phyloP scores from a whole-genome alignment of 2,888 invertebrate genomes.

The Pterostichus madidus region DNA sequence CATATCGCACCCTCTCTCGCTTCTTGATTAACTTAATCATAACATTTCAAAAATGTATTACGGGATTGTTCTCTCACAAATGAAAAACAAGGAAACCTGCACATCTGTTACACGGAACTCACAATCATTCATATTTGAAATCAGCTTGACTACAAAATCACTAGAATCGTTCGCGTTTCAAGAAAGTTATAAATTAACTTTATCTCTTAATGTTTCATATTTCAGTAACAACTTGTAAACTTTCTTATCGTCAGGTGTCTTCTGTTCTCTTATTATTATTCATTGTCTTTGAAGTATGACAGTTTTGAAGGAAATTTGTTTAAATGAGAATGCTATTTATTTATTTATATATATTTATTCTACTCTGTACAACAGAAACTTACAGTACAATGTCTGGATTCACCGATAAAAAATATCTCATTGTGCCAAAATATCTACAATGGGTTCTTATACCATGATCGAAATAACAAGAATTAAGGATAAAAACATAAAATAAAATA shows the following conservation, averaged over 20 bases:
- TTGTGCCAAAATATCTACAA: too few relatives aligned
- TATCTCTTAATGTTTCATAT: not conserved
- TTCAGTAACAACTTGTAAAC: not conserved
- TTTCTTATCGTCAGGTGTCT: constrained; percentile 4
- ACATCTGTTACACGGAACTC: not conserved
- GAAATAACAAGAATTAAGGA: too few relatives aligned
- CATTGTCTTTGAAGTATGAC: not conserved
- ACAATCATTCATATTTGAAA: too few relatives aligned
- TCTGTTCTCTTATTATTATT: not conserved
- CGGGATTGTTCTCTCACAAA: not conserved
- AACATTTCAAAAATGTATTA: constrained; percentile 36
- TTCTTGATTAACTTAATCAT: constrained; percentile 45
- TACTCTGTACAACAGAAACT: too few relatives aligned
- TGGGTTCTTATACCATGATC: too few relatives aligned
- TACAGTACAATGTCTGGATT: too few relatives aligned
- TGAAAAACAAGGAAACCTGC: not conserved
- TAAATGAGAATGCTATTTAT: too few relatives aligned
- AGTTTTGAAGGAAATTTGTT: not conserved
- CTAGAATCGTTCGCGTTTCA: not conserved
- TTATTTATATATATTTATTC: too few relatives aligned
- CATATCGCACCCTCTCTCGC: not conserved
- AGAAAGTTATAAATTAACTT: constrained; percentile 8
- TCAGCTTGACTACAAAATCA: too few relatives aligned
- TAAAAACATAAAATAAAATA: too few relatives aligned
- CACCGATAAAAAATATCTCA: too few relatives aligned